Evolutionary conservation across 2,113 vertebrate genomes (phyloP).

Genomic region (Antechinus stuartii): DNA sequence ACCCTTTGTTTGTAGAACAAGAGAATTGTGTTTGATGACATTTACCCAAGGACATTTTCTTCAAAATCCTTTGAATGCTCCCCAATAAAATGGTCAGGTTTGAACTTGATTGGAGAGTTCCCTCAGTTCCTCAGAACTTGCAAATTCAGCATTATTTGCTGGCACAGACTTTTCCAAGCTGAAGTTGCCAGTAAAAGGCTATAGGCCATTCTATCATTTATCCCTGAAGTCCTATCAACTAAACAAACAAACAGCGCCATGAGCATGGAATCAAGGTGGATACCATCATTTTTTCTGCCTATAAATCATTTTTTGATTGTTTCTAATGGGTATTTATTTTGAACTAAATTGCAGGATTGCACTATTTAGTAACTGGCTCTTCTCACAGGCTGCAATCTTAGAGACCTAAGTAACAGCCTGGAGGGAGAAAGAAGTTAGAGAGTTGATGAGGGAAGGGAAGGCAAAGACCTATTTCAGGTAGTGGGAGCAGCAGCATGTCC

Average conservation of each 20-base stretch:
- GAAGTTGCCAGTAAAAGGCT: neutral
- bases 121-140: neutral
- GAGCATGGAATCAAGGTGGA: neutral
- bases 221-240: constrained; percentile 2
- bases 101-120: neutral
- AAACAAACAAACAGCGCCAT: neutral
- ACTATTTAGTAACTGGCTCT: neutral
- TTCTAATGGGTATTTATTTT: constrained; percentile 20
- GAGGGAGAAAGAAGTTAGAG: neutral
- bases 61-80: constrained; percentile 1
- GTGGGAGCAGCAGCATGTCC: neutral
- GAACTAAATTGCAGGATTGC: neutral
- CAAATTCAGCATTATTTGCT: neutral
- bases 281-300: constrained; percentile 3
- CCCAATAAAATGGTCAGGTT: neutral
- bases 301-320: constrained; percentile 27
- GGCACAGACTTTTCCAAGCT: neutral
- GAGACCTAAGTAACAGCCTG: too few species aligned
- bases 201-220: neutral
- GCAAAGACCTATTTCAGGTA: neutral
- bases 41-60: neutral
- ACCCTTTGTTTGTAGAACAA: neutral
- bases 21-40: neutral
- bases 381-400: neutral
- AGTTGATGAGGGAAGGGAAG: neutral